Percentiles rank a stretch among this genome's conserved stretches.
phyloP scores from a whole-genome alignment of 2,113 vertebrate species.

The Podiceps cristatus region DNA sequence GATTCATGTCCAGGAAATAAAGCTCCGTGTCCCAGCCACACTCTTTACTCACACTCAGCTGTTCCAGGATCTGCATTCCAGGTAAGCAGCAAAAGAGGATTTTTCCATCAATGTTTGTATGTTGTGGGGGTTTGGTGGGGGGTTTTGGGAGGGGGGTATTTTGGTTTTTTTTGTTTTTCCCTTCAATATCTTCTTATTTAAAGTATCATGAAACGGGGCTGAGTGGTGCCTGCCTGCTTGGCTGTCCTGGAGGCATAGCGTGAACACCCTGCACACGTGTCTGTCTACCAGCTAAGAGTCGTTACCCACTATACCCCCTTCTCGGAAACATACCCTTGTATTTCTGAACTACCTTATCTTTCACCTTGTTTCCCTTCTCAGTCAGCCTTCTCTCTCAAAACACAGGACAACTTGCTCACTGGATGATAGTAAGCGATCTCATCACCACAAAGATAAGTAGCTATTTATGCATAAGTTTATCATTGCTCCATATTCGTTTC shows the following conservation, averaged over 20 bases:
- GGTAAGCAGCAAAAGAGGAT: background rate
- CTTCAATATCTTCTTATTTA: background rate
- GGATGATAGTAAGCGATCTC: background rate
- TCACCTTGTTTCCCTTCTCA: background rate
- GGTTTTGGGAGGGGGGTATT: too few species aligned
- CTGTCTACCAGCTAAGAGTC: background rate
- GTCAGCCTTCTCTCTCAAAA: background rate
- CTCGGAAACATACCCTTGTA: too few species aligned
- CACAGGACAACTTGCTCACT: background rate
- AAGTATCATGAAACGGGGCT: background rate
- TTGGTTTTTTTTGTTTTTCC: background rate
- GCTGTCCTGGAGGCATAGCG: fast-evolving
- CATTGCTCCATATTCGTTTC: background rate
- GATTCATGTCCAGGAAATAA: background rate
- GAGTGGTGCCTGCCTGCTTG: background rate
- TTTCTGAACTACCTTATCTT: background rate
- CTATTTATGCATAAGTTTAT: background rate
- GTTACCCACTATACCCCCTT: too few species aligned
- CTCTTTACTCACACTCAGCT: background rate
- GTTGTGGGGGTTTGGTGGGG: too few species aligned
- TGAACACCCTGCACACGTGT: background rate
- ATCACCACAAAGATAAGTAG: background rate
- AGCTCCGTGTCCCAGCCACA: background rate
- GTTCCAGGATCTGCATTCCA: background rate
- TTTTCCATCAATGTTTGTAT: background rate